A percentile compares a stretch with the other conserved stretches of the same genome.
Conservation (phyloP, 1,140 invertebrate species). For the Pseudomyrmex pallidus region DNA sequence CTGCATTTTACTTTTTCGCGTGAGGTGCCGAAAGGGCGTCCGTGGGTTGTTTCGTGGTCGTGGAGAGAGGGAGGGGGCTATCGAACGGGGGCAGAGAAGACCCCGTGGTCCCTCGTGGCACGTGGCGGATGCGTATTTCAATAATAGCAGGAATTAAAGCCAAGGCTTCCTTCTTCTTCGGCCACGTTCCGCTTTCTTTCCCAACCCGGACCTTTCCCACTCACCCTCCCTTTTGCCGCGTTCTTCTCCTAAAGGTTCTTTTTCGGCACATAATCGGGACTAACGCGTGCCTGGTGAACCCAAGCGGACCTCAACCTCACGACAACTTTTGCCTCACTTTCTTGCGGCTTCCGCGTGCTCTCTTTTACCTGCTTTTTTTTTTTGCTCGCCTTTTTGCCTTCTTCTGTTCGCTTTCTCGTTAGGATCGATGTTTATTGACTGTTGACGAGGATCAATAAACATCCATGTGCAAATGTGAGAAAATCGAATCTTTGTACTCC, state of each 20-base stretch:
- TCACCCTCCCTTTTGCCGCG: conserved; percentile 22
- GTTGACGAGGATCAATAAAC: too few species aligned
- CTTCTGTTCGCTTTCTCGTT: neutral
- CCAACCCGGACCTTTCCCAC: conserved; percentile 58
- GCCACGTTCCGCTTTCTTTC: conserved; percentile 71
- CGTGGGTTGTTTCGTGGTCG: conserved; percentile 38
- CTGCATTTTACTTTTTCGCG: conserved; percentile 65
- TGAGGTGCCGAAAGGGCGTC: conserved; percentile 54
- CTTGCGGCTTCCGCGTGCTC: conserved; percentile 56
- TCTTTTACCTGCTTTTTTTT: conserved; percentile 16
- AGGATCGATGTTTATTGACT: too few species aligned
- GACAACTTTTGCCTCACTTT: conserved; percentile 76
- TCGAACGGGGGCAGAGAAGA: conserved; percentile 40
- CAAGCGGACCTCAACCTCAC: conserved; percentile 62
- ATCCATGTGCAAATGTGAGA: too few species aligned
- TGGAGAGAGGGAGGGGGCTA: conserved; percentile 20
- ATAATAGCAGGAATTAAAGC: conserved; percentile 81
- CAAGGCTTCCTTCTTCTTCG: conserved; percentile 50
- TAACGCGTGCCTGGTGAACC: conserved; percentile 67
- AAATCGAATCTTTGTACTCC: too few species aligned
- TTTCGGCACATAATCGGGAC: conserved; percentile 71
- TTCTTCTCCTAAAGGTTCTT: conserved; percentile 57
- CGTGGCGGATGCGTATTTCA: conserved; percentile 75
- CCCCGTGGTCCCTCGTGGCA: conserved; percentile 65
- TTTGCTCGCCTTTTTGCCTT: conserved; percentile 13